Percentiles rank a stretch among this genome's conserved stretches.
Evolutionary conservation across 2,888 invertebrate species (phyloP).

Genomic region (Iphiclides podalirius): DNA sequence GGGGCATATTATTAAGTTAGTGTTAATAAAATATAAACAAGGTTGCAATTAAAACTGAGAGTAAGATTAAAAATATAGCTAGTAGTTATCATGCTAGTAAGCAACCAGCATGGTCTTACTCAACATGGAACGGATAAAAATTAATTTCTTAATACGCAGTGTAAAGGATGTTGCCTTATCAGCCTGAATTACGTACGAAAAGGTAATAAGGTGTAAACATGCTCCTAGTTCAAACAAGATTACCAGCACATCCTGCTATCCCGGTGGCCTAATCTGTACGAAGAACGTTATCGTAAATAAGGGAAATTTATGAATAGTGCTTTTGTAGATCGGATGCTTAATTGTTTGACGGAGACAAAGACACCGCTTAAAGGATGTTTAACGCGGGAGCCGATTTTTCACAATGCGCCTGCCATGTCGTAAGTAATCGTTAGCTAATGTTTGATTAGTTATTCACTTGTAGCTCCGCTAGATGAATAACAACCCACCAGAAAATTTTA

Average conservation of each 20-base stretch:
- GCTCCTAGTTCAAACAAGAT: constrained; percentile 63
- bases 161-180: constrained; percentile 26
- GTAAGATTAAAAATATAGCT: too few species aligned
- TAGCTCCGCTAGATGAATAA: too few species aligned
- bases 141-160: constrained; percentile 16
- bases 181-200: constrained; percentile 31
- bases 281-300: constrained; percentile 57
- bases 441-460: background rate
- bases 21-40: too few species aligned
- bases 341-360: constrained; percentile 52
- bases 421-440: background rate
- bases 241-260: constrained; percentile 71
- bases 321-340: constrained; percentile 40
- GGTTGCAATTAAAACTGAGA: too few species aligned
- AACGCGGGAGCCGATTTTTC: constrained; percentile 13
- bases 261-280: constrained; percentile 68
- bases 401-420: background rate
- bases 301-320: constrained; percentile 66
- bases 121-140: constrained; percentile 20
- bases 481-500: too few species aligned
- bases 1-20: too few species aligned
- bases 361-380: constrained; percentile 33
- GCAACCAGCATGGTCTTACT: constrained; percentile 4
- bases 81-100: too few species aligned
- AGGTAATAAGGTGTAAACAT: constrained; percentile 53